Percentiles rank a stretch among this genome's conserved stretches.
Evolutionary conservation across 2,797 vertebrate species (phyloP).

Genomic region (Euthynnus affinis): DNA sequence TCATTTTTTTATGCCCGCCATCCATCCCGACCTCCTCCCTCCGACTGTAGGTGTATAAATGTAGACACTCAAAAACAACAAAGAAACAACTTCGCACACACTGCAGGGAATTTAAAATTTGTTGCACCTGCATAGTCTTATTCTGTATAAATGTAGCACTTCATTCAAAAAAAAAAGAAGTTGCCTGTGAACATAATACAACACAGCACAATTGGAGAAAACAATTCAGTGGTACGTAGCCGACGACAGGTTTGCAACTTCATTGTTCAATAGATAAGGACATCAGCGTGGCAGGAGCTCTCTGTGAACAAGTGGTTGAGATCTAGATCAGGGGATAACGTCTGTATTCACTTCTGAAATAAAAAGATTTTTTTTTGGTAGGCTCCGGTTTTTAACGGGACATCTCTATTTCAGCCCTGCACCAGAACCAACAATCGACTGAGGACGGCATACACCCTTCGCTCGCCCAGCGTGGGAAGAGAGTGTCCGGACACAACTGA

Average conservation of each 20-base stretch:
- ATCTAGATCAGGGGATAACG: constrained; percentile 27
- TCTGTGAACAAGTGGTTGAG: neutral
- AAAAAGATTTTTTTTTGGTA: neutral
- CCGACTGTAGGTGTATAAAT: too few relatives aligned
- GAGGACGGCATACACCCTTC: constrained; percentile 88
- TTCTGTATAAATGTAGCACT: too few relatives aligned
- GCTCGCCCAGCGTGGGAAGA: constrained; percentile 89
- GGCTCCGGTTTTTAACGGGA: constrained; percentile 1
- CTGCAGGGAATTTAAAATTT: too few relatives aligned
- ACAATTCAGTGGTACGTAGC: too few relatives aligned
- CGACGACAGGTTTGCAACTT: neutral
- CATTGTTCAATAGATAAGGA: constrained; percentile 29
- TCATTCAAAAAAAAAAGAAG: too few relatives aligned
- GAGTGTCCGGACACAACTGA: constrained; percentile 89
- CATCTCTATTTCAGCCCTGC: constrained; percentile 88
- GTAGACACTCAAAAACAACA: too few relatives aligned
- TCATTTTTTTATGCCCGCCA: too few relatives aligned
- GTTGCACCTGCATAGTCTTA: too few relatives aligned
- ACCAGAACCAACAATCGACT: constrained; percentile 87
- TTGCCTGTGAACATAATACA: too few relatives aligned
- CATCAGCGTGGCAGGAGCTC: constrained; percentile 8
- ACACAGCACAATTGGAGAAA: too few relatives aligned
- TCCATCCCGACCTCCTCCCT: too few relatives aligned
- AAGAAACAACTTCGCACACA: too few relatives aligned
- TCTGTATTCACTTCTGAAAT: constrained; percentile 31